These are phyloP conservation scores for Mythimna ferrago DNA, from an alignment of 2,888 invertebrate species.

Conservation along the genomic window DNA sequence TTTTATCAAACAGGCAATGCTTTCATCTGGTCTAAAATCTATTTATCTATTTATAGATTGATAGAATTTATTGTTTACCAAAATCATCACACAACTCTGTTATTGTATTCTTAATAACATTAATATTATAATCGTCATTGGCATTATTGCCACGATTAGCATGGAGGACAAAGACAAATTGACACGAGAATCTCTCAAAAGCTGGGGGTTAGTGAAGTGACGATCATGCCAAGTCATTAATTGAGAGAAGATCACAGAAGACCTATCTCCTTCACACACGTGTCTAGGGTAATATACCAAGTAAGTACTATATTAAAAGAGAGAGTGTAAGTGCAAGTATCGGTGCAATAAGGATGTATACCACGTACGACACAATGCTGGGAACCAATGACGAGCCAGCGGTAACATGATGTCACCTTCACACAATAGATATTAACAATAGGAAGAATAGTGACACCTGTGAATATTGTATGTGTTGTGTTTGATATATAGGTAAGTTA, in stretches of 20 bases:
- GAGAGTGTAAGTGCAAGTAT: slow-evolving; percentile 68
- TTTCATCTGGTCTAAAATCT: neutral
- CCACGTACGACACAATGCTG: slow-evolving; percentile 69
- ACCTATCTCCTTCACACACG: neutral
- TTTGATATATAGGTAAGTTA: slow-evolving; percentile 17
- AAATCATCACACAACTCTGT: too few species aligned
- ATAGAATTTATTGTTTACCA: too few species aligned
- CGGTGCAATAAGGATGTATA: slow-evolving; percentile 68
- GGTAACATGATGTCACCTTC: slow-evolving; percentile 61
- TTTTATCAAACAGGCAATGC: neutral
- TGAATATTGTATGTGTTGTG: slow-evolving; percentile 36
- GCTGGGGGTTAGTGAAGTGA: too few species aligned
- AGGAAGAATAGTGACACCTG: slow-evolving; percentile 60
- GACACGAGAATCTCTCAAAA: neutral
- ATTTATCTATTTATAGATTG: neutral
- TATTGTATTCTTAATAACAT: too few species aligned
- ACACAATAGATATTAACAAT: slow-evolving; percentile 62
- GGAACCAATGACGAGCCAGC: slow-evolving; percentile 65
- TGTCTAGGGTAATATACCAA: slow-evolving; percentile 2
- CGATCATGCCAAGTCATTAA: neutral
- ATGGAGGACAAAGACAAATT: neutral
- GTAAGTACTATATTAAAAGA: slow-evolving; percentile 53
- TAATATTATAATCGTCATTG: neutral
- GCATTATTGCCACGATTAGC: too few species aligned
- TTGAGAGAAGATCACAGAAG: neutral